These are phyloP conservation scores for Amblyraja radiata DNA, from an alignment of 2,797 vertebrate genomes.

Conservation along the genomic window DNA sequence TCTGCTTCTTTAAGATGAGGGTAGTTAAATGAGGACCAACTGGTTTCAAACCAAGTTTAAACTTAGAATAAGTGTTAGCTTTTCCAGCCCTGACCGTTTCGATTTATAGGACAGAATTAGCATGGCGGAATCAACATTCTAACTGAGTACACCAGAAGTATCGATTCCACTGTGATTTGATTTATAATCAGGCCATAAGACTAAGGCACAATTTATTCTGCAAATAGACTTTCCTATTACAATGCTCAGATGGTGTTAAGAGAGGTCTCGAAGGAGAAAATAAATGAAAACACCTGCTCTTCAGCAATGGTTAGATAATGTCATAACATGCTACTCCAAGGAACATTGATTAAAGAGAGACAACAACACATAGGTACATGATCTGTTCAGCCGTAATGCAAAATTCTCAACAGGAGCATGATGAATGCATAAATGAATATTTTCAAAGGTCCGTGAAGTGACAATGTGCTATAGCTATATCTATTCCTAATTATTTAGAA, in stretches of 20 bases:
- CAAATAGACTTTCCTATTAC: slow-evolving; percentile 31
- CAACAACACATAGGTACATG: background rate
- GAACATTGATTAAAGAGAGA: slow-evolving; percentile 27
- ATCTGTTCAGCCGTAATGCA: background rate
- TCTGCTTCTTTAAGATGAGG: background rate
- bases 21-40: background rate
- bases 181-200: slow-evolving; percentile 21
- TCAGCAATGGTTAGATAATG: slow-evolving; percentile 30
- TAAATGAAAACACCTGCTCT: slow-evolving; percentile 34
- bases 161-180: slow-evolving; percentile 28
- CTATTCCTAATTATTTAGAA: background rate
- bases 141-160: background rate
- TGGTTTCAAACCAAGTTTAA: background rate
- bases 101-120: background rate
- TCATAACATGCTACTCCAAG: slow-evolving; percentile 1
- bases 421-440: background rate
- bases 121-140: slow-evolving; percentile 21
- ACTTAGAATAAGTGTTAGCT: background rate
- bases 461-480: background rate
- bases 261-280: slow-evolving; percentile 28
- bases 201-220: slow-evolving; percentile 29
- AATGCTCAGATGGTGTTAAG: slow-evolving; percentile 32
- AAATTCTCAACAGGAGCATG: slow-evolving; percentile 5
- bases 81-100: background rate
- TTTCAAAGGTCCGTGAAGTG: background rate